Evolutionary conservation across 53 echinoderm and acorn worm species (phyloP).

Genomic region (Patiria pectinifera): DNA sequence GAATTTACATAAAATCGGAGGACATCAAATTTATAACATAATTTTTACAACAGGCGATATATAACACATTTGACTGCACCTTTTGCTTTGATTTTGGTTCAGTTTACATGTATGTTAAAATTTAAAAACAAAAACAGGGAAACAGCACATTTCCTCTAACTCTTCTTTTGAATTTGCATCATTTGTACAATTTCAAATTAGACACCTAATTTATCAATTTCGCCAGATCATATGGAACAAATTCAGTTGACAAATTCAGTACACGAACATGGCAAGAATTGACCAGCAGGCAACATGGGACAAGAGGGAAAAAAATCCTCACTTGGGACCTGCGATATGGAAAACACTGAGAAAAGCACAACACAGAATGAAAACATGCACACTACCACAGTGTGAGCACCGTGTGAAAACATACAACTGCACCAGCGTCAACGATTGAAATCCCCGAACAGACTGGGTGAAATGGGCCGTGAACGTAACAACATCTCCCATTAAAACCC

Average conservation of each 20-base stretch:
- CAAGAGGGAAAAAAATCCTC: not conserved
- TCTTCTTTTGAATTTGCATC: too few species aligned
- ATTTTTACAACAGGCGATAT: too few species aligned
- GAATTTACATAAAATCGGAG: too few species aligned
- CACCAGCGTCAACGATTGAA: not conserved
- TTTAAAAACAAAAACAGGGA: too few species aligned
- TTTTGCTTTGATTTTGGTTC: too few species aligned
- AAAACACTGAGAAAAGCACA: not conserved
- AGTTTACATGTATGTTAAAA: too few species aligned
- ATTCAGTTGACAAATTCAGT: not conserved
- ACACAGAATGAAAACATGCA: not conserved
- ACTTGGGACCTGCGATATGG: not conserved
- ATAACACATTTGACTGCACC: too few species aligned
- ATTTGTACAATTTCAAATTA: too few species aligned
- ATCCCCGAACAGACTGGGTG: not conserved
- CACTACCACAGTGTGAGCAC: not conserved
- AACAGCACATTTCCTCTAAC: too few species aligned
- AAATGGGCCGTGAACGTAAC: not conserved
- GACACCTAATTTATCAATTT: too few species aligned
- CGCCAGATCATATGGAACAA: too few species aligned
- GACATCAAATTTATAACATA: too few species aligned
- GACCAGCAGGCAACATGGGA: not conserved
- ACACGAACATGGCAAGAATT: not conserved
- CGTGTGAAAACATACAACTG: not conserved
- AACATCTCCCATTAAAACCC: conserved; percentile 3